Percentiles rank a stretch among this genome's conserved stretches.
Evolutionary conservation across 2,888 invertebrate genomes (phyloP).

Genomic region (Polydrusus tereticollis): DNA sequence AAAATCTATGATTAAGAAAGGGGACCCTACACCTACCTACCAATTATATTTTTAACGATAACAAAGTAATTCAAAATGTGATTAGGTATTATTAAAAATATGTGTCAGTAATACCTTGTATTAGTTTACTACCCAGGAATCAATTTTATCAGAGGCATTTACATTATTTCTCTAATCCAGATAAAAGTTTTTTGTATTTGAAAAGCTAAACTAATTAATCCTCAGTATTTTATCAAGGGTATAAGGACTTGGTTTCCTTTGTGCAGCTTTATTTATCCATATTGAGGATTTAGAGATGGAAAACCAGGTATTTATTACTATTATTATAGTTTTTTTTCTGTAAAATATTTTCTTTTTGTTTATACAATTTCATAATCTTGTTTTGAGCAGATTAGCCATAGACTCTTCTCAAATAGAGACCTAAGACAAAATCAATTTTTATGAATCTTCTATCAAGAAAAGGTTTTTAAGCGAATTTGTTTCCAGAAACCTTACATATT

Average conservation of each 20-base stretch:
- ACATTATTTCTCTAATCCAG: not conserved
- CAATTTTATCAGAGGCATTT: not conserved
- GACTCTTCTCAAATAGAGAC: not conserved
- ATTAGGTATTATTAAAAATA: too few relatives aligned
- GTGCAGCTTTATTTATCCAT: constrained; percentile 9
- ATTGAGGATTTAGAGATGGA: constrained; percentile 4
- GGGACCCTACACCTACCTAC: too few relatives aligned
- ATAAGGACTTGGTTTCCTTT: constrained; percentile 11
- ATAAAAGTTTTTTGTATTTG: not conserved
- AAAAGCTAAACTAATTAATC: not conserved
- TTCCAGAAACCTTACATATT: not conserved
- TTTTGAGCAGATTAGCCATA: not conserved
- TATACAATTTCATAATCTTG: not conserved
- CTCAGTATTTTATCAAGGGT: constrained; percentile 5
- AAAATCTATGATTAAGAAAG: too few relatives aligned
- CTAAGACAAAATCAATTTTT: not conserved
- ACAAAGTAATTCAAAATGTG: too few relatives aligned
- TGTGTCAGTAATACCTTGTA: too few relatives aligned
- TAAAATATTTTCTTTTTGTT: not conserved
- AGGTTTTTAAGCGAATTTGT: not conserved
- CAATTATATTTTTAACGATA: too few relatives aligned
- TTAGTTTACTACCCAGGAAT: not conserved
- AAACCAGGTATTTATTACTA: not conserved
- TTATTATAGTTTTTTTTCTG: not conserved
- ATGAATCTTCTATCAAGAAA: not conserved